Evolutionary conservation across 2,113 vertebrate genomes (phyloP), one percentile per base, ranked within the genome.

Genomic region (Rhagologus leucostigma): DNA sequence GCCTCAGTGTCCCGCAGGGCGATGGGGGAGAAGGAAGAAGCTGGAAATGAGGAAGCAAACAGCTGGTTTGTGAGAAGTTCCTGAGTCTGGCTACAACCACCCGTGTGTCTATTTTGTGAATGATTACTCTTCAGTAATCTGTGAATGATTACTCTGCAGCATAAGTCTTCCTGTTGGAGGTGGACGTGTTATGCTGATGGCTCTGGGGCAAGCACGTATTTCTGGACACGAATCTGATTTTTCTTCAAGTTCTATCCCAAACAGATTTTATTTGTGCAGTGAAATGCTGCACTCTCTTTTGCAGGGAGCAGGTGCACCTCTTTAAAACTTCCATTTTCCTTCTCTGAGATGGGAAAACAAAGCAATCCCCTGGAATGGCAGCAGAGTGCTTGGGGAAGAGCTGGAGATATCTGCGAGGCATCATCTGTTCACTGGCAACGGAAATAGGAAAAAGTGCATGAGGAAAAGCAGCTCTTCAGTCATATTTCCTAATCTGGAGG

Each of bases 401-500:
- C 71, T 70, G 94, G 23, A 59, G 82, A 29, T 73, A 35, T 73
- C 94, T 52, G 53, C 0, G 1, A 70, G 94, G 92, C 92, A 81
- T 95, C 94, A 92, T 95, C 95, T 95, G 95, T 6, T 93, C 76
- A 0, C 71, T 89, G 90, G 88, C 94, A 88, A 13, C 0, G 26
- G 70, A 0, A 15, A 37, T 3, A 13, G 4, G 9, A 9, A 33
- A 71, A 67, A 75, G 8, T 5, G 5, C 39, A 63, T 0, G 42
- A 89, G 78, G 83, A 93, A 89, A 96, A 95, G 18, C 86, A 81
- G 1, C 52, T 89, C 76, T 63, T 90, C 92, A 92, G 46, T 81
- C 52, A 3, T 35, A 74, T 90, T 92, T 90, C 86, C 93, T 92
- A 74, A 89, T 89, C 94, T 81, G 83, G 71, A 89, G 92, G 92